These are phyloP conservation scores for Toxotes chatareus DNA, from an alignment of 2,113 vertebrate genomes.

Conservation along the genomic window DNA sequence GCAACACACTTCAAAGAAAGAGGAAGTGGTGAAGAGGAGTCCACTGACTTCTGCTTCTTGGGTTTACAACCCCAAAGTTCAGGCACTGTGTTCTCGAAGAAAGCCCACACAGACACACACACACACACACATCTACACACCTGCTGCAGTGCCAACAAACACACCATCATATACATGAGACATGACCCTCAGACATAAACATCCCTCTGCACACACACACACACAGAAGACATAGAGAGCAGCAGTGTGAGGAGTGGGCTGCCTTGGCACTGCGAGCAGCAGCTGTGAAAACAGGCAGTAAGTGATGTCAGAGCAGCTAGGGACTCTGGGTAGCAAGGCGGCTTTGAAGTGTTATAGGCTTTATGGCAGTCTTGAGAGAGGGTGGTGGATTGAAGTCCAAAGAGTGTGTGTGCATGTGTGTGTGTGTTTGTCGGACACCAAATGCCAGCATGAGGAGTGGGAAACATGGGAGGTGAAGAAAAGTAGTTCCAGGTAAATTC, in stretches of 20 bases:
- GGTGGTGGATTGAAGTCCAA: slow-evolving; percentile 1
- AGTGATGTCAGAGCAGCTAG: slow-evolving; percentile 79
- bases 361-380: slow-evolving; percentile 51
- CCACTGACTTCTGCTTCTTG: background rate
- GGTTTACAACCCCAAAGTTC: background rate
- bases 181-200: slow-evolving; percentile 66
- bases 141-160: slow-evolving; percentile 51
- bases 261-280: slow-evolving; percentile 50
- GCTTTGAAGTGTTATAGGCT: slow-evolving; percentile 71
- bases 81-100: background rate
- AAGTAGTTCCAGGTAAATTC: slow-evolving; percentile 70
- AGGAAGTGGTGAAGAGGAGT: background rate
- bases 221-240: slow-evolving; percentile 44
- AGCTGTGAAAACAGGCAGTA: slow-evolving; percentile 80
- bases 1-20: background rate
- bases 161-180: slow-evolving; percentile 47
- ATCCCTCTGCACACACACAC: slow-evolving; percentile 24
- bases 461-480: slow-evolving; percentile 9
- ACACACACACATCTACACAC: background rate
- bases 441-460: background rate
- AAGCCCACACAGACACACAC: background rate
- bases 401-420: background rate
- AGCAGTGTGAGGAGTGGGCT: slow-evolving; percentile 60
- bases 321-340: slow-evolving; percentile 68
- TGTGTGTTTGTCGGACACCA: slow-evolving; percentile 23